phyloP scores from a whole-genome alignment of 2,888 invertebrate genomes.

The Drosophila prolongata region DNA sequence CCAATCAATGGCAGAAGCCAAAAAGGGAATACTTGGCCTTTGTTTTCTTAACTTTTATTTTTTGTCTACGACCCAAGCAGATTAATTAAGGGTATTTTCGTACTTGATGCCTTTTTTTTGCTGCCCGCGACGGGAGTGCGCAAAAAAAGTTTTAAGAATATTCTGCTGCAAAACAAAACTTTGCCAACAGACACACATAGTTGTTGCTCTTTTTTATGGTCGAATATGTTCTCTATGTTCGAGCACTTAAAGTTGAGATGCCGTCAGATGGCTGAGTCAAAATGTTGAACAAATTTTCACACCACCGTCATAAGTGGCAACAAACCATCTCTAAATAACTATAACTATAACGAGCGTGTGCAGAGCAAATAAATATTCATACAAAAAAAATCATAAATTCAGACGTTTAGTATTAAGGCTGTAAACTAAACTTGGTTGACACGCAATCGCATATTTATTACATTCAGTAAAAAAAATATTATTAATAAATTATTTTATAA shows the following conservation, averaged over 20 bases:
- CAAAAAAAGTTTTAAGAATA: conserved; percentile 32
- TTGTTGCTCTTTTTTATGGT: conserved; percentile 16
- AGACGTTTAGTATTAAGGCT: no score
- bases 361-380: conserved; percentile 1
- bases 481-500: no score
- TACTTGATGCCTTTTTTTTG: conserved; percentile 14
- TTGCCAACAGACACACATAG: conserved; percentile 28
- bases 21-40: conserved; percentile 15
- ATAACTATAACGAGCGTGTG: conserved; percentile 15
- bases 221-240: conserved; percentile 35
- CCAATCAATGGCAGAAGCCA: conserved; percentile 10
- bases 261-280: conserved; percentile 41
- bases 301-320: conserved; percentile 26
- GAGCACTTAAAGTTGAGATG: conserved; percentile 50
- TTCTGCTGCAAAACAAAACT: conserved; percentile 19
- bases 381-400: no score
- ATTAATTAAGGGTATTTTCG: conserved; percentile 66
- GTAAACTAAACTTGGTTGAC: no score
- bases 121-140: not conserved
- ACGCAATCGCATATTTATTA: no score
- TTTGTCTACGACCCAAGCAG: conserved; percentile 37
- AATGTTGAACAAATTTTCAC: conserved; percentile 35
- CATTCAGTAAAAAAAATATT: no score
- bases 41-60: conserved; percentile 22
- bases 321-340: conserved; percentile 8